phyloP scores from a whole-genome alignment of 1,140 invertebrate genomes.

The Drosophila hydei region DNA sequence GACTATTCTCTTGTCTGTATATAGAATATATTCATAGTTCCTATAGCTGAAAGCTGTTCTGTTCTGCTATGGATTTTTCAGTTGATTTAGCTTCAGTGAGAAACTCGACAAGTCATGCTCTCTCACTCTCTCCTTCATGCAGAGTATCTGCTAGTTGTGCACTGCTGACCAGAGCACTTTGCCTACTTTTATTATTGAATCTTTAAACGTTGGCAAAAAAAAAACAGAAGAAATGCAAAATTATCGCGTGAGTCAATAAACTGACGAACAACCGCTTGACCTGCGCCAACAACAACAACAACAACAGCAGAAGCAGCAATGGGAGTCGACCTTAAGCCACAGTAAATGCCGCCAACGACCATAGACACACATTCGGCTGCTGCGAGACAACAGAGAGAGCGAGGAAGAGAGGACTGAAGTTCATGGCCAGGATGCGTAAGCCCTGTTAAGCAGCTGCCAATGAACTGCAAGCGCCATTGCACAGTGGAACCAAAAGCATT shows the following conservation, averaged over 20 bases:
- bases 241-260: slow-evolving; percentile 52
- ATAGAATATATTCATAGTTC: too few species aligned
- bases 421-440: slow-evolving; percentile 15
- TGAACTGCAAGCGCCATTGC: slow-evolving; percentile 29
- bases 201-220: too few species aligned
- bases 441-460: slow-evolving; percentile 18
- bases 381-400: neutral
- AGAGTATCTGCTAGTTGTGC: too few species aligned
- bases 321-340: slow-evolving; percentile 8
- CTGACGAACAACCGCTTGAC: slow-evolving; percentile 35
- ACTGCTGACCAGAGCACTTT: too few species aligned
- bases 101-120: too few species aligned
- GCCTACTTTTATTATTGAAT: too few species aligned
- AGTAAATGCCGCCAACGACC: slow-evolving; percentile 26
- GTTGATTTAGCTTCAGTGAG: too few species aligned
- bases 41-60: too few species aligned
- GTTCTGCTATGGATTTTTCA: too few species aligned
- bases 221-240: neutral
- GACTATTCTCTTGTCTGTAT: too few species aligned
- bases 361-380: slow-evolving; percentile 48
- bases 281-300: slow-evolving; percentile 14
- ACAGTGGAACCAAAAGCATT: slow-evolving; percentile 2
- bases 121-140: too few species aligned
- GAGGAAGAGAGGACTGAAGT: neutral
- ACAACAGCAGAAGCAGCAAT: neutral